Evolutionary conservation across 1,140 invertebrate species (phyloP).

Genomic region (Drosophila neocordata): DNA sequence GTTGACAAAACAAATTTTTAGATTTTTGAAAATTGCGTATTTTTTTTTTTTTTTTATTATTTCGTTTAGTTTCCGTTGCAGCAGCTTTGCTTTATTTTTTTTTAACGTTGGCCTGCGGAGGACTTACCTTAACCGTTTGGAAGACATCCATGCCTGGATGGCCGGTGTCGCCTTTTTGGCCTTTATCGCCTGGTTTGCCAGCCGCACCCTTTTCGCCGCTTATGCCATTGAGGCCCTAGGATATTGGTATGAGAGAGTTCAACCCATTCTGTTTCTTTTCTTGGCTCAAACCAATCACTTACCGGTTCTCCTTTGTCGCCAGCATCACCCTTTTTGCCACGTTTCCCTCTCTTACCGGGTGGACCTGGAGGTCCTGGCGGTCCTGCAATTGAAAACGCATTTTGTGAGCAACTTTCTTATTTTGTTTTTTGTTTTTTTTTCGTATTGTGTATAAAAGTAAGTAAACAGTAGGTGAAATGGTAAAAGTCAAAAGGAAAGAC

Average conservation of each 20-base stretch:
- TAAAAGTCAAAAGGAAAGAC: slow-evolving; percentile 15
- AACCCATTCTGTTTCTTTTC: background rate
- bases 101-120: background rate
- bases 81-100: slow-evolving; percentile 23
- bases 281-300: slow-evolving; percentile 77
- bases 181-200: slow-evolving; percentile 94
- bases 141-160: slow-evolving; percentile 95
- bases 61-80: slow-evolving; percentile 39
- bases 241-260: slow-evolving; percentile 38
- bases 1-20: slow-evolving; percentile 30
- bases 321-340: slow-evolving; percentile 93
- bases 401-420: slow-evolving; percentile 21
- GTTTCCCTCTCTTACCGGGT: slow-evolving; percentile 92
- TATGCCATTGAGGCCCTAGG: slow-evolving; percentile 95
- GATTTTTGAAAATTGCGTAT: slow-evolving; percentile 53
- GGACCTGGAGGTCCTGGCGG: slow-evolving; percentile 89
- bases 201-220: slow-evolving; percentile 97
- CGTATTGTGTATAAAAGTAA: background rate
- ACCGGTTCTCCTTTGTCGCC: slow-evolving; percentile 91
- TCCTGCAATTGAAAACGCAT: slow-evolving; percentile 84
- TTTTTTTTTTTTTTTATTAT: background rate
- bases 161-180: slow-evolving; percentile 92
- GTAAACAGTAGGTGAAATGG: slow-evolving; percentile 21
- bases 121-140: slow-evolving; percentile 93
- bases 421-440: too few species aligned